Base-by-base conservation (phyloP, 2,888 invertebrate genomes). In the Endomychus coccineus region DNA sequence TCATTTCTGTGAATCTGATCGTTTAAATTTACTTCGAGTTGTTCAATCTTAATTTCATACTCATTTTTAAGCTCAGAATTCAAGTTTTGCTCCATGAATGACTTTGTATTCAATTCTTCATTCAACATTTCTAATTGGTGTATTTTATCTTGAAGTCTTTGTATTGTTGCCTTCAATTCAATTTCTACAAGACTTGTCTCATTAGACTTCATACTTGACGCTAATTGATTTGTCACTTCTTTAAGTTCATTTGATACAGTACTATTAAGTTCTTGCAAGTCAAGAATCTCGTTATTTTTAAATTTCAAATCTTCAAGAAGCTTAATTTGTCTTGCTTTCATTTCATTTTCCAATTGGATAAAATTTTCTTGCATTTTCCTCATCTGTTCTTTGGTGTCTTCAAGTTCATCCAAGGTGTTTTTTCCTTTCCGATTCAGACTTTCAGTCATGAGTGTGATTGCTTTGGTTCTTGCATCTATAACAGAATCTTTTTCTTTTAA, bases 401-500 rank as follows among this genome's bases (percentile, higher is more conserved):
- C 85, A 31, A 86, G 69, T 45, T 81, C 74, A 52, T 78, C 75
- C 41, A 85, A 64, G 6, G 83, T 78, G 49, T 73, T 75, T 69
- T 82, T 84, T 52, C 80, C 75, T 64, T 78, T 81, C 62, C 73
- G 80, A 56, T 71, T 75, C 39, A 84, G 67, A 62, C 77, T 81
- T 49, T 82, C 83, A 4, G 82, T 78, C 74, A 85, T 79, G 27
- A 85, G 67, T 11, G 81, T 78, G 25, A 81, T 76, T 16, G 89
- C 86, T 67, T 79, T 79, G 51, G 85, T 85, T 59, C 86, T 75
- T 3, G 86, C 80, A 62, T 82, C 80, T 54, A 89, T 83, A 32
- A 89, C 82, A 54, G 83, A 80, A 64, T 87, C 85, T 61, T 88
- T 84, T 64, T 88, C 85, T 55, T 77, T 79, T 3, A 88, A 69